Percentiles rank a stretch among this genome's conserved stretches.
phyloP scores from a whole-genome alignment of 2,888 invertebrate genomes.

The Zelleria hepariella region DNA sequence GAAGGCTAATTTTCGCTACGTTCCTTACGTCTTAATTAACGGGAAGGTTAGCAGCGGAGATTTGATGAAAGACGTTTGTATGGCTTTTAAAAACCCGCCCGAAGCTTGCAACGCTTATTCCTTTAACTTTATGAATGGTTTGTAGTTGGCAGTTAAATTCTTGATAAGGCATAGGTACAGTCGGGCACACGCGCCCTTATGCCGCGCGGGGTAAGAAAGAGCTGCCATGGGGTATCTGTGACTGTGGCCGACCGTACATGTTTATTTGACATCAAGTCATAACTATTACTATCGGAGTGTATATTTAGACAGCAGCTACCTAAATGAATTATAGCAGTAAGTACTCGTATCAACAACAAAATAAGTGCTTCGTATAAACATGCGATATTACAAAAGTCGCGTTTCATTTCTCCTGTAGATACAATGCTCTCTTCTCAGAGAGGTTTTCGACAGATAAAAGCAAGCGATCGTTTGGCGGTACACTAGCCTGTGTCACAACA shows the following conservation, averaged over 20 bases:
- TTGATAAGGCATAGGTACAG: no score
- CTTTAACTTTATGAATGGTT: no score
- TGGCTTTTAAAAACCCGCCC: slow-evolving; percentile 29
- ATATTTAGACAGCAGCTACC: not conserved
- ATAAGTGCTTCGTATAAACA: not conserved
- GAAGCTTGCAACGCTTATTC: slow-evolving; percentile 22
- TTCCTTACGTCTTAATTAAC: slow-evolving; percentile 35
- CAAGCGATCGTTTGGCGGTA: not conserved
- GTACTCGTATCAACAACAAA: not conserved
- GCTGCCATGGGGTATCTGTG: no score
- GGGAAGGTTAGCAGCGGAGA: slow-evolving; percentile 18
- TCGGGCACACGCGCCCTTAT: no score
- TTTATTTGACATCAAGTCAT: not conserved
- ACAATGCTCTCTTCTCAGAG: no score
- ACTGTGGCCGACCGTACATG: not conserved
- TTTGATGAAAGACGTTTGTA: slow-evolving; percentile 30
- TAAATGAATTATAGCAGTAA: no score
- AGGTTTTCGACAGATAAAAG: not conserved
- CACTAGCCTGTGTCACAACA: not conserved
- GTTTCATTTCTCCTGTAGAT: no score
- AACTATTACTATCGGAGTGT: not conserved
- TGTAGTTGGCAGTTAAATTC: no score
- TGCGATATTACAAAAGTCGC: no score
- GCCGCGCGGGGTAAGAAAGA: no score
- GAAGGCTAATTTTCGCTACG: slow-evolving; percentile 19